Evolutionary conservation across 2,888 invertebrate genomes (phyloP).

Genomic region (Hirtodrosophila histrioides): DNA sequence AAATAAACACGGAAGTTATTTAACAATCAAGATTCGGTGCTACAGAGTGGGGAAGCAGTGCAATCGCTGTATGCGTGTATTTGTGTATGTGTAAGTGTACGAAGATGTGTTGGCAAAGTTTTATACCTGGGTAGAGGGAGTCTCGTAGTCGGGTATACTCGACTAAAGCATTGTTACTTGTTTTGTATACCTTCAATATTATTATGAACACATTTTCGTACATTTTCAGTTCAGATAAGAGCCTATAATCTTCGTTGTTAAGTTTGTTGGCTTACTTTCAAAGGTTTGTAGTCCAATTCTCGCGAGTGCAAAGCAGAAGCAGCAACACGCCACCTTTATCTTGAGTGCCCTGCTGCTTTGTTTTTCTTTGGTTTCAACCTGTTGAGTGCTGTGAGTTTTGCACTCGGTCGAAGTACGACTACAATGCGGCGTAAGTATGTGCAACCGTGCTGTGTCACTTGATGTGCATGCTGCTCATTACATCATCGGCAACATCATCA

Average conservation of each 20-base stretch:
- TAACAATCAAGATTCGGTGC: too few species aligned
- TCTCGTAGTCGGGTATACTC: too few species aligned
- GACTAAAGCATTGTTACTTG: too few species aligned
- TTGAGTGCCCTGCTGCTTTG: constrained; percentile 23
- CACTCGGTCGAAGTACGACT: constrained; percentile 36
- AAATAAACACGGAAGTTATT: too few species aligned
- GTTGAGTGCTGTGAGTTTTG: constrained; percentile 43
- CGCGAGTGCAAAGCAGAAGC: constrained; percentile 34
- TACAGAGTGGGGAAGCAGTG: too few species aligned
- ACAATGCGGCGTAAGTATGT: constrained; percentile 69
- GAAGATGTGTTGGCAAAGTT: too few species aligned
- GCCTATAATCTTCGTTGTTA: not conserved
- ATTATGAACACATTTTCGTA: too few species aligned
- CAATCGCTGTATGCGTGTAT: too few species aligned
- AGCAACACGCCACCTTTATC: constrained; percentile 21
- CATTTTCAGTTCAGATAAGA: too few species aligned
- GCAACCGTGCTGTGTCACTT: constrained; percentile 77
- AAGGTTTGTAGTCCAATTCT: constrained; percentile 40
- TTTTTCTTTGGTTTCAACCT: constrained; percentile 31
- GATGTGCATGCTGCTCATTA: constrained; percentile 78
- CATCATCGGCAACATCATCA: constrained; percentile 59
- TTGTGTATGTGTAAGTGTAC: too few species aligned
- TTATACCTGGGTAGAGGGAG: too few species aligned
- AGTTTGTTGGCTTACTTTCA: constrained; percentile 4
- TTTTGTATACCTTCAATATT: too few species aligned